phyloP scores from a whole-genome alignment of 2,797 vertebrate genomes.

The Threskiornis aethiopicus region DNA sequence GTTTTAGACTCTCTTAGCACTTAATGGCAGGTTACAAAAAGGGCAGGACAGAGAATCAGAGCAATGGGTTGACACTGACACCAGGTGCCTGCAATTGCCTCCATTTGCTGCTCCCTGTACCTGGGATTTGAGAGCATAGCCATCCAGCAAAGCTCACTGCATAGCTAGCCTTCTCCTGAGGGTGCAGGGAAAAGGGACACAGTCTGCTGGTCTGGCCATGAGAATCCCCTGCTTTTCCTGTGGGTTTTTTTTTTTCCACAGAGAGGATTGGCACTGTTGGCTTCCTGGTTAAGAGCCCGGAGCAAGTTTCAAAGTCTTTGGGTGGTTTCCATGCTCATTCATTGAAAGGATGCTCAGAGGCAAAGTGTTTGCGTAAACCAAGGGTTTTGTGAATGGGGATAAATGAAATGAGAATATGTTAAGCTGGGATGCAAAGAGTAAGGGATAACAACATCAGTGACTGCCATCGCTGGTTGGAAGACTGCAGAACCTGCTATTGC shows the following conservation, averaged over 20 bases:
- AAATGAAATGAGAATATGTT: neutral
- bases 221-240: accelerated
- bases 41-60: neutral
- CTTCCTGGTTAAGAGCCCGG: neutral
- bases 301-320: neutral
- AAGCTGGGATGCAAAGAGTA: neutral
- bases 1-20: neutral
- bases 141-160: neutral
- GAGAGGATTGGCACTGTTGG: neutral
- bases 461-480: neutral
- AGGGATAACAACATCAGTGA: neutral
- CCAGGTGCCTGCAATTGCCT: neutral
- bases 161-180: neutral
- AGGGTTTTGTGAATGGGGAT: neutral
- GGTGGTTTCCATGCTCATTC: neutral
- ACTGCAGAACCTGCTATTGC: neutral
- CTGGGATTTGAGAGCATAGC: neutral
- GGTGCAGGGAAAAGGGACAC: neutral
- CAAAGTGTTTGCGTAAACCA: neutral
- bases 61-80: neutral
- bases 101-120: neutral
- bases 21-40: neutral
- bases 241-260: neutral
- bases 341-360: neutral
- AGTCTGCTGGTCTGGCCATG: neutral